Evolutionary conservation across 2,797 vertebrate genomes (phyloP).

Genomic region (Pangasius mekongensis): DNA sequence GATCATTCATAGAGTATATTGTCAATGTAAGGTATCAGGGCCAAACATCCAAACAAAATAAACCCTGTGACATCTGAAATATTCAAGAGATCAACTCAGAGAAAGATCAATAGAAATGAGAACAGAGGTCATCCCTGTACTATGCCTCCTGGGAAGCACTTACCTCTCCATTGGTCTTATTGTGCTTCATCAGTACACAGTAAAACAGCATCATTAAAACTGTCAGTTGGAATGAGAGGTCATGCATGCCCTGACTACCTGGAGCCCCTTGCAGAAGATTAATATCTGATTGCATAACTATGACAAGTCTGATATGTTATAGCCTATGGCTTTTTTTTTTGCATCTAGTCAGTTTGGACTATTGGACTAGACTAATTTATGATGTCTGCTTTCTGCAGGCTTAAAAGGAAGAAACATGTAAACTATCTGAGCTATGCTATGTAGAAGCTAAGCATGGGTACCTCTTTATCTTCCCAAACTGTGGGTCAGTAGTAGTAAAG

Average conservation of each 20-base stretch:
- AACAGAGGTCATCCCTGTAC: conserved; percentile 12
- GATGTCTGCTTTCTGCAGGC: not conserved
- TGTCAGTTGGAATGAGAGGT: not conserved
- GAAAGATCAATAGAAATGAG: conserved; percentile 1
- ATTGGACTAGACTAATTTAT: not conserved
- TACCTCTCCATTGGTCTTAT: not conserved
- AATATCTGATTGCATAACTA: not conserved
- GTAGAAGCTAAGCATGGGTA: not conserved
- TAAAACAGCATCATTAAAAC: not conserved
- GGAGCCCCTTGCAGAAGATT: not conserved
- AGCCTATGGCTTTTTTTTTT: not conserved
- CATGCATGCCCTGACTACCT: not conserved
- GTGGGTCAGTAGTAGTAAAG: not conserved
- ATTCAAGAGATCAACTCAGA: not conserved
- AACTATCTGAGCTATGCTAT: not conserved
- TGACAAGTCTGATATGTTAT: not conserved
- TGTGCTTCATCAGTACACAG: not conserved
- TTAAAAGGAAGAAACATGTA: conserved; percentile 10
- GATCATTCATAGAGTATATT: not conserved
- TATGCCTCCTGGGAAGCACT: not conserved
- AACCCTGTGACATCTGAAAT: conserved; percentile 8
- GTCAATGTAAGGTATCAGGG: not conserved
- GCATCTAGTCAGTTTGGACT: not conserved
- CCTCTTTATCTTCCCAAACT: not conserved
- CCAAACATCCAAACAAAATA: not conserved